Evolutionary conservation across 2,113 vertebrate species (phyloP).

Genomic region (Vombatus ursinus): DNA sequence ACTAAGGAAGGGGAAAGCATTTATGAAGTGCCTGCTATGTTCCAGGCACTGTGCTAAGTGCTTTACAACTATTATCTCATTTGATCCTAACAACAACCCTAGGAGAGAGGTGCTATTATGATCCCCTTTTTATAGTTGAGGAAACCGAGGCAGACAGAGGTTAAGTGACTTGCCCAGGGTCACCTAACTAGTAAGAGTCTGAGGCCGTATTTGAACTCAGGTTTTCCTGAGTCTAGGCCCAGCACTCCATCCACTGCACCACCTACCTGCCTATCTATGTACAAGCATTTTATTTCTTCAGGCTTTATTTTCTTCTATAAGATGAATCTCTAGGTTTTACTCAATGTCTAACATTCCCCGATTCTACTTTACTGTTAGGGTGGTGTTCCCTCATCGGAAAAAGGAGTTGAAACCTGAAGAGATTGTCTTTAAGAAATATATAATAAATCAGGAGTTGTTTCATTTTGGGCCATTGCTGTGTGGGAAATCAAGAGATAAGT

Average conservation of each 20-base stretch:
- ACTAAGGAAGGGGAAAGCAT: not conserved
- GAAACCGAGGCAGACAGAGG: not conserved
- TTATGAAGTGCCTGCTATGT: not conserved
- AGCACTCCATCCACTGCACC: no score
- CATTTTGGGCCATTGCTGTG: conserved; percentile 94
- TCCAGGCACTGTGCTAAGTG: no score
- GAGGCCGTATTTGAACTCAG: not conserved
- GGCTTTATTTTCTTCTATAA: not conserved
- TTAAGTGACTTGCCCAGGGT: not conserved
- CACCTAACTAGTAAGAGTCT: not conserved
- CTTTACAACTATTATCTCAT: no score
- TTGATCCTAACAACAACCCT: not conserved
- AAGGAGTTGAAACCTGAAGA: conserved; percentile 76
- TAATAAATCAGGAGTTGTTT: conserved; percentile 83
- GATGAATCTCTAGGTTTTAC: not conserved
- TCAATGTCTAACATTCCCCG: not conserved
- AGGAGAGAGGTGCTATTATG: not conserved
- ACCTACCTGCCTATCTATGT: not conserved
- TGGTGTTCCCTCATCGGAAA: conserved; percentile 87
- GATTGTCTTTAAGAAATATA: conserved; percentile 87
- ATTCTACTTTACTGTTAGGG: conserved; percentile 71
- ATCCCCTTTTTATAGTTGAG: not conserved
- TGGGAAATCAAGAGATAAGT: conserved; percentile 93
- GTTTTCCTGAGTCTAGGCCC: not conserved
- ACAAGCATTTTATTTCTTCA: not conserved